Base-by-base conservation (phyloP, 2,113 vertebrate species). In the Microtus montanus region DNA sequence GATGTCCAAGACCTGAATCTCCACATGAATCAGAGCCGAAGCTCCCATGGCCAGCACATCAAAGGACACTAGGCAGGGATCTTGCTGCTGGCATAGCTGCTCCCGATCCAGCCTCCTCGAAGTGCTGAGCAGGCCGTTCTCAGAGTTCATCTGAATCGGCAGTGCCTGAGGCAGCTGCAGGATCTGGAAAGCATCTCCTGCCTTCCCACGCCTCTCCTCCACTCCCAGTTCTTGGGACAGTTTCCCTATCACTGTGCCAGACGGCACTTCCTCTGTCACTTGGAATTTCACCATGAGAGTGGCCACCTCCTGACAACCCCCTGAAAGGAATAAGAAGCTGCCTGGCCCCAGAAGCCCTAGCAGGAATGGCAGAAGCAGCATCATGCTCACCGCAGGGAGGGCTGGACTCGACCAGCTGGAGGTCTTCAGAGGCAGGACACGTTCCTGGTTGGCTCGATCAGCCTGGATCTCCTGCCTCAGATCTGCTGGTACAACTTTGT, bases 41-140 rank as follows among this genome's bases (percentile, higher is more conserved):
- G 97, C 98, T 77, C 98, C 96, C 3, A 96, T 88, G 0, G 98
- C 98, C 63, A 99, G 98, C 66, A 99, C 99, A 0, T 99, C 99
- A 33, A 99, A 99, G 4, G 98, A 98, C 86, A 99, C 96, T 95
- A 99, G 98, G 91, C 99, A 99, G 90, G 98, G 98, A 73, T 99
- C 99, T 0, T 96, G 98, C 24, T 98, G 98, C 41, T 97, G 97
- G 96, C 99, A 99, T 49, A 99, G 98, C 96, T 98, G 98, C 96
- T 99, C 99, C 96, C 99, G 98, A 97, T 99, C 99, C 97, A 99
- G 97, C 44, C 98, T 97, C 58, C 98, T 98, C 0, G 98, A 98
- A 0, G 99, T 99, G 97, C 98, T 98, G 58, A 99, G 97, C 9
- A 97, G 90, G 9, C 99, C 99, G 0, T 99, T 99, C 52, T 91